Conservation (phyloP, 2,888 invertebrate genomes). For the Artemia sp. region DNA sequence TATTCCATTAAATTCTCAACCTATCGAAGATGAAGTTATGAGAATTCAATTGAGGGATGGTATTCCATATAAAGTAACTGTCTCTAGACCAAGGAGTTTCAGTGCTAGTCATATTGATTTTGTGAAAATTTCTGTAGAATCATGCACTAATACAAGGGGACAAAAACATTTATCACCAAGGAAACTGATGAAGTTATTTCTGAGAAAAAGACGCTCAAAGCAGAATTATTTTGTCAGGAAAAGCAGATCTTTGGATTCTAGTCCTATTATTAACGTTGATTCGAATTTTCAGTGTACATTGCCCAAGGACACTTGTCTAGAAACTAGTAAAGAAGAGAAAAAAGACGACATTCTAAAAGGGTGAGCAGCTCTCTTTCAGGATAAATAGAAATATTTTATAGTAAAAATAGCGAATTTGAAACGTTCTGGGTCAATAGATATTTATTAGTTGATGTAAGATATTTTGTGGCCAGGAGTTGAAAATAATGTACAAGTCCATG, state of each 20-base stretch:
- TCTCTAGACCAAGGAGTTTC: neutral
- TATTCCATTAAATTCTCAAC: too few relatives aligned
- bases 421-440: too few relatives aligned
- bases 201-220: neutral
- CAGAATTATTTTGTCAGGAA: slow-evolving; percentile 39
- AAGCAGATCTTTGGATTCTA: slow-evolving; percentile 67
- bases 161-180: slow-evolving; percentile 5
- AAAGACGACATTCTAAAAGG: neutral
- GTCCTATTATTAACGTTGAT: slow-evolving; percentile 30
- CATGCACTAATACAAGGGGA: neutral
- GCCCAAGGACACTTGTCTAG: neutral
- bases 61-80: neutral
- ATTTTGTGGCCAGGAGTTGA: too few relatives aligned
- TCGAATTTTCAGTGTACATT: neutral
- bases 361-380: slow-evolving; percentile 10
- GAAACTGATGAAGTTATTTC: neutral
- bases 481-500: too few relatives aligned
- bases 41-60: slow-evolving; percentile 5
- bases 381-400: too few relatives aligned
- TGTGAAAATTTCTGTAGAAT: slow-evolving; percentile 7
- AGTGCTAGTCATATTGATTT: slow-evolving; percentile 5
- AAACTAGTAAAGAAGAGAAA: slow-evolving; percentile 8
- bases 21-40: slow-evolving; percentile 2
- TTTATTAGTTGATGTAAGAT: too few relatives aligned
- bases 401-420: too few relatives aligned